Percentiles rank a stretch among this genome's conserved stretches.
Conservation (phyloP, 2,888 invertebrate species). For the Hesperia comma region DNA sequence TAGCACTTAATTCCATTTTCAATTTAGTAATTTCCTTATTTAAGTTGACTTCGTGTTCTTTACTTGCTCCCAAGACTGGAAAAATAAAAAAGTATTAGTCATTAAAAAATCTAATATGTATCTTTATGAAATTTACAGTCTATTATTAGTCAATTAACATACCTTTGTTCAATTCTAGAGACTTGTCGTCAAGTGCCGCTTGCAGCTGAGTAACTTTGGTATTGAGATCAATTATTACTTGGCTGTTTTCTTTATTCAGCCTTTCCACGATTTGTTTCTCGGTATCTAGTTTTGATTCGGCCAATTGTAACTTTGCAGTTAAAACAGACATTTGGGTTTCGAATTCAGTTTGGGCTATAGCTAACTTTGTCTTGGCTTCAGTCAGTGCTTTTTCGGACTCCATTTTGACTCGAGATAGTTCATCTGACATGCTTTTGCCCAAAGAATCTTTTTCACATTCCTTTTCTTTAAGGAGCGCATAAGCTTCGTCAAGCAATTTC, state of each 20-base stretch:
- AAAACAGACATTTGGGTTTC: slow-evolving; percentile 84
- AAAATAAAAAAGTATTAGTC: slow-evolving; percentile 39
- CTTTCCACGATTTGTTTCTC: slow-evolving; percentile 78
- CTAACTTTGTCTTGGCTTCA: slow-evolving; percentile 85
- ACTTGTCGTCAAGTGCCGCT: slow-evolving; percentile 78
- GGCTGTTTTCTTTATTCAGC: slow-evolving; percentile 75
- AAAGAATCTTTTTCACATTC: slow-evolving; percentile 79
- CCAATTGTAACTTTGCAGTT: slow-evolving; percentile 79
- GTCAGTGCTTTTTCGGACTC: slow-evolving; percentile 81
- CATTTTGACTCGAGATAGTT: slow-evolving; percentile 67
- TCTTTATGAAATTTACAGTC: neutral
- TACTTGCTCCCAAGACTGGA: slow-evolving; percentile 73
- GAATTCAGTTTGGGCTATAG: slow-evolving; percentile 86
- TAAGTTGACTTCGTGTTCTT: slow-evolving; percentile 77
- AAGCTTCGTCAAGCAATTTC: slow-evolving; percentile 79
- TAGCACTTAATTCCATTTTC: slow-evolving; percentile 82
- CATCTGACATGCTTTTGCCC: slow-evolving; percentile 79
- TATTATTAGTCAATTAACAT: slow-evolving; percentile 45
- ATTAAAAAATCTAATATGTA: slow-evolving; percentile 29
- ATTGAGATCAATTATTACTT: slow-evolving; percentile 77
- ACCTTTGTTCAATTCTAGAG: slow-evolving; percentile 81
- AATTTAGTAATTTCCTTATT: slow-evolving; percentile 81
- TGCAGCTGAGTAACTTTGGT: slow-evolving; percentile 75
- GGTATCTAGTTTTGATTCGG: slow-evolving; percentile 77
- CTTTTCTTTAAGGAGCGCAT: slow-evolving; percentile 79